phyloP scores from a whole-genome alignment of 2,797 vertebrate species.

The Pangasius djambal region DNA sequence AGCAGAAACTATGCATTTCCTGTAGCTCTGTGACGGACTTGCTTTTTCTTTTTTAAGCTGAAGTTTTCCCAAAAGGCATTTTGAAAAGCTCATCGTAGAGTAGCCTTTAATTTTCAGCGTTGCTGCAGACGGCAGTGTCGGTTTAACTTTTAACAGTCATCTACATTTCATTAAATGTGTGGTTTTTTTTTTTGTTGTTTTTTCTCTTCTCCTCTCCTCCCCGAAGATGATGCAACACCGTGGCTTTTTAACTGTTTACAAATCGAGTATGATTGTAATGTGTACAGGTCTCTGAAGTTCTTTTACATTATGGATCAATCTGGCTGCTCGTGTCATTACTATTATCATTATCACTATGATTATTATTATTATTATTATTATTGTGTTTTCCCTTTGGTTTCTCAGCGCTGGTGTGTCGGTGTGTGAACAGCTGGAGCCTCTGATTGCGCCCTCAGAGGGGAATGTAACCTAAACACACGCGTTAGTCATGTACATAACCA shows the following conservation, averaged over 20 bases:
- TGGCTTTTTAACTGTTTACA: slow-evolving; percentile 99
- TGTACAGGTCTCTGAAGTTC: slow-evolving; percentile 95
- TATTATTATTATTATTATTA: slow-evolving; percentile 74
- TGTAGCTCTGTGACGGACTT: slow-evolving; percentile 91
- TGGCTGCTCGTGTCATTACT: slow-evolving; percentile 83
- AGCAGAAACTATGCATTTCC: slow-evolving; percentile 93
- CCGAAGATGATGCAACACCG: slow-evolving; percentile 92
- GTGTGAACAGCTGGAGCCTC: slow-evolving; percentile 47
- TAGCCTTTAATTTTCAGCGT: slow-evolving; percentile 68
- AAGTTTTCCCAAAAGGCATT: slow-evolving; percentile 37
- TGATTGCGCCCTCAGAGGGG: slow-evolving; percentile 61
- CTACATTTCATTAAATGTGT: slow-evolving; percentile 84
- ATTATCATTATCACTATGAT: slow-evolving; percentile 77
- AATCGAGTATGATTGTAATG: slow-evolving; percentile 99
- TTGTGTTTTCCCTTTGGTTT: slow-evolving; percentile 65
- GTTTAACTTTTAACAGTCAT: slow-evolving; percentile 84
- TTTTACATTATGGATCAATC: slow-evolving; percentile 86
- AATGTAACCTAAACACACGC: slow-evolving; percentile 69
- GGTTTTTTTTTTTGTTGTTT: too few relatives aligned
- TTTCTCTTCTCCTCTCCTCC: neutral
- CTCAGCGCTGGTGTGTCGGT: slow-evolving; percentile 61
- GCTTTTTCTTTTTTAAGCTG: slow-evolving; percentile 69
- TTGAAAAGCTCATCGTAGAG: neutral
- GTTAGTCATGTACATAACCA: slow-evolving; percentile 27
- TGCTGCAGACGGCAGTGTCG: slow-evolving; percentile 85